Percentiles rank a stretch among this genome's conserved stretches.
Conservation (phyloP, 2,888 invertebrate genomes). For the Sesia apiformis region DNA sequence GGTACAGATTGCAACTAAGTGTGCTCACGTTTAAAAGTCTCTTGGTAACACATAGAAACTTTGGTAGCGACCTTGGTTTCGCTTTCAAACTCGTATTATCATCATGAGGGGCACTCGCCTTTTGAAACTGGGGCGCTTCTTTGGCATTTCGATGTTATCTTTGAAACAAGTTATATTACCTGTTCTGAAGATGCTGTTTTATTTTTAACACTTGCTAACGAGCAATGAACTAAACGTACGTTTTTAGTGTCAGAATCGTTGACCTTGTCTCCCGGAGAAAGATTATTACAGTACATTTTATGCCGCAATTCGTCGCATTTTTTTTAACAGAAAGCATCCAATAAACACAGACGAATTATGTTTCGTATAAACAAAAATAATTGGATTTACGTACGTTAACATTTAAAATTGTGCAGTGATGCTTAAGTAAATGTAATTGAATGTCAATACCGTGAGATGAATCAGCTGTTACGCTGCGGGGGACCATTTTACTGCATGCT, state of each 20-base stretch:
- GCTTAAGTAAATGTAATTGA: neutral
- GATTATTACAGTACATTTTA: neutral
- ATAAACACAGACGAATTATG: neutral
- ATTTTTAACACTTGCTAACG: neutral
- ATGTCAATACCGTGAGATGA: neutral
- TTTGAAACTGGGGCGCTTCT: neutral
- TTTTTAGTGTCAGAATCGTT: neutral
- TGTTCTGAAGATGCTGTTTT: too few species aligned
- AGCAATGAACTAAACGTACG: neutral
- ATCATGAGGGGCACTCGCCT: conserved; percentile 13
- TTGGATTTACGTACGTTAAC: neutral
- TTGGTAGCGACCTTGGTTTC: conserved; percentile 34
- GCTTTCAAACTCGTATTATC: conserved; percentile 46
- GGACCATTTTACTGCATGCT: neutral
- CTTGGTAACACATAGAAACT: neutral
- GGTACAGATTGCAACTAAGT: conserved; percentile 22
- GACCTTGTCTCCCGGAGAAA: neutral
- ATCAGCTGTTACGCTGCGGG: neutral
- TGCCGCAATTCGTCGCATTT: neutral
- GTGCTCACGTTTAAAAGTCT: conserved; percentile 15
- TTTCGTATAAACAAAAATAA: neutral
- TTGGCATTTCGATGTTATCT: neutral
- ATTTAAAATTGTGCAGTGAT: neutral
- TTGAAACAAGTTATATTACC: neutral
- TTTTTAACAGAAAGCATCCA: too few species aligned